Base-by-base conservation (phyloP, 2,888 invertebrate species). In the Cheilosia vernalis region DNA sequence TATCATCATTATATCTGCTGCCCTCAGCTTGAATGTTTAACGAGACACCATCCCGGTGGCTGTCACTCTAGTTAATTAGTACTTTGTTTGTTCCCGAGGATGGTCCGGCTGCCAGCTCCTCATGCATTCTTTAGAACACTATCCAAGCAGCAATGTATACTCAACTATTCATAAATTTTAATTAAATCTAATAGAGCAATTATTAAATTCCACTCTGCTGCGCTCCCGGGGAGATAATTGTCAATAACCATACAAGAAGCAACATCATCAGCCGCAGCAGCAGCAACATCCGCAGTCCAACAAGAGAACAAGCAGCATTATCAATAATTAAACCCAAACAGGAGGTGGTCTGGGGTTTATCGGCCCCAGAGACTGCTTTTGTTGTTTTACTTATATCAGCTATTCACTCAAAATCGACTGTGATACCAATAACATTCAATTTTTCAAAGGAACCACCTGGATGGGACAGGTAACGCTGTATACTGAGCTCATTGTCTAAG, bases 331-430 rank as follows among this genome's bases (percentile, higher is more conserved):
- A 40, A 53, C 37, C 19, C 53, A 24, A 42, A 24, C n/a, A 24
- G n/a, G 37, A 64, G 51, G 24, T 33, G 64, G 13, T 15, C 40
- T 17, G 19, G 9, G n/a, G 17, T 9, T 17, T n/a, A 17, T n/a
- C 44, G 19, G 19, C 10, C 9, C 49, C 55, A 55, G 53, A 24
- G 24, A 10, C 4, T 64, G 56, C 53, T 60, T n/a, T 30, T 63
- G 19, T 60, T 67, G 27, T 13, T 27, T 4, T 40, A 55, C 58
- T n/a, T 37, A 69, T 55, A 61, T 56, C 72, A 56, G 72, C 64
- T 72, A 64, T 79, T 72, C 49, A 79, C 40, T 72, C 44, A 72
- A 79, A 64, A 79, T 72, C 78, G 58, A 79, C 24, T 19, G 15
- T 4, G 21, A 69, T 69, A 56, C 56, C 56, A 47, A 69, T 58